Conservation (phyloP, 2,888 invertebrate genomes). For the Dryobotodes eremita region DNA sequence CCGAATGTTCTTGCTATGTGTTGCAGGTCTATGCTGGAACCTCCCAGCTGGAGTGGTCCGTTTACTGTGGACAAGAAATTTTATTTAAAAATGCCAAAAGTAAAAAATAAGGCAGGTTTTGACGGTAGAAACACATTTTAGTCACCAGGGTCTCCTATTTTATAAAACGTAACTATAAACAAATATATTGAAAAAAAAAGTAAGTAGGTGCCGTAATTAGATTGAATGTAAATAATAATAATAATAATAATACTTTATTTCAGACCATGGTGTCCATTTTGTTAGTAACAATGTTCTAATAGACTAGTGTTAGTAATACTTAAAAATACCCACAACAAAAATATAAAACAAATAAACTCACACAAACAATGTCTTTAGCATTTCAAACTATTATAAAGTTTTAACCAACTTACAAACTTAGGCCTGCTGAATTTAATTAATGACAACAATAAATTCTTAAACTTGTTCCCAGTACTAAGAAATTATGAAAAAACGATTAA, state of each 20-base stretch:
- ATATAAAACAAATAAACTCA: no score
- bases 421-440: constrained; percentile 25
- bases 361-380: no score
- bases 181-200: neutral
- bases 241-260: no score
- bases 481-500: constrained; percentile 19
- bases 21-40: constrained; percentile 92
- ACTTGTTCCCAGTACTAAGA: neutral
- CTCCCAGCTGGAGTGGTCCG: constrained; percentile 96
- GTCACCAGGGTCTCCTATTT: neutral
- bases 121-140: neutral
- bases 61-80: constrained; percentile 90
- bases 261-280: no score
- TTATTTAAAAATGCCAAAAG: neutral
- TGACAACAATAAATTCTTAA: constrained; percentile 31
- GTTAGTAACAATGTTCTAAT: no score
- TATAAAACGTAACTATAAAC: neutral
- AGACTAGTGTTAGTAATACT: no score
- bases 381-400: constrained; percentile 48
- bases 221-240: no score
- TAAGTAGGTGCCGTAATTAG: neutral
- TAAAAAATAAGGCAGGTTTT: neutral
- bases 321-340: no score
- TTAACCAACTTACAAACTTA: constrained; percentile 38
- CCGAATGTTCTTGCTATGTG: constrained; percentile 91